Conservation (phyloP, 2,113 vertebrate species). For the Parotia lawesii region DNA sequence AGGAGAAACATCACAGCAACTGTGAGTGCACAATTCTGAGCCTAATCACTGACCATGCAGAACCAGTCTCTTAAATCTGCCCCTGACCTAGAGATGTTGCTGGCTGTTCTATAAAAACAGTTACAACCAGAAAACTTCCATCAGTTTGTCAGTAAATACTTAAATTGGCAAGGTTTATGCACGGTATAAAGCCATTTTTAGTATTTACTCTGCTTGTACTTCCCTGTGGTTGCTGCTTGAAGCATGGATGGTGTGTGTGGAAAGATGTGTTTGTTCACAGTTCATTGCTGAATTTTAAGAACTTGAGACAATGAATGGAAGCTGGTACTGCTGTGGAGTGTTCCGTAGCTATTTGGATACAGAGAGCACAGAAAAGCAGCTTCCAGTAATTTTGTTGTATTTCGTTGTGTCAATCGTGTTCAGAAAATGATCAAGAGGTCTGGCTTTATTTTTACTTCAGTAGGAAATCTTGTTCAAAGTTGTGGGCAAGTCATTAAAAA, state of each 20-base stretch:
- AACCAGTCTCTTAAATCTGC: background rate
- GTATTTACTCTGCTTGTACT: background rate
- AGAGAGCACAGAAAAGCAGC: background rate
- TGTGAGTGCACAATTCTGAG: background rate
- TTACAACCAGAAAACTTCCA: background rate
- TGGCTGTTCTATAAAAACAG: background rate
- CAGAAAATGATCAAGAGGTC: background rate
- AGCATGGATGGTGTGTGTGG: fast-evolving
- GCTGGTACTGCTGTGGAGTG: background rate
- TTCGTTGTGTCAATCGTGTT: background rate
- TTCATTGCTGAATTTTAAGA: background rate
- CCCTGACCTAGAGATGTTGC: background rate
- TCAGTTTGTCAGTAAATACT: background rate
- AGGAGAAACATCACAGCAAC: background rate
- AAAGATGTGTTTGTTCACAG: background rate
- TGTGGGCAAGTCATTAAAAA: background rate
- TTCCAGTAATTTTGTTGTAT: background rate
- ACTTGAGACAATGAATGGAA: background rate
- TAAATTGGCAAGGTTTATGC: background rate
- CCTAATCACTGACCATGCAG: background rate
- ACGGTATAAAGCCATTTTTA: background rate
- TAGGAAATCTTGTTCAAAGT: background rate
- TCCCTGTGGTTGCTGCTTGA: background rate
- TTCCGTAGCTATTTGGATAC: background rate
- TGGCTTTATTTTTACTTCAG: background rate